These are phyloP conservation scores for Poeciliopsis presidionis DNA, from an alignment of 2,797 vertebrate species.

Conservation along the genomic window DNA sequence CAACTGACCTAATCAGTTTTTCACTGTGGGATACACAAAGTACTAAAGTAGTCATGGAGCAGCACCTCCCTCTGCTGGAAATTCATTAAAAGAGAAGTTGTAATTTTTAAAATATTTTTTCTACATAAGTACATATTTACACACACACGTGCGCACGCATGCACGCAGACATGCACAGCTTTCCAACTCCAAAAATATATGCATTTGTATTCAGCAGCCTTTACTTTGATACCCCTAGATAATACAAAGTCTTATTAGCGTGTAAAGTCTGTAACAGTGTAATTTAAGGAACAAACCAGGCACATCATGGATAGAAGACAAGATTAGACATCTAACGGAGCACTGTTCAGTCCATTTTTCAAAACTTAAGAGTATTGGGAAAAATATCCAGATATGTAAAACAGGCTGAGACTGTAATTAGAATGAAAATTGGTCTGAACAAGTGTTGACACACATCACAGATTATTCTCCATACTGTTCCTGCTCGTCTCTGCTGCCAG, in stretches of 20 bases:
- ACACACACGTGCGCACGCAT: no score
- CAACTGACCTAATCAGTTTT: not conserved
- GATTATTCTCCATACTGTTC: not conserved
- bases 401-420: not conserved
- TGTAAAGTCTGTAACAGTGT: not conserved
- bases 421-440: not conserved
- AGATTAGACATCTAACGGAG: no score
- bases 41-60: slow-evolving; percentile 7
- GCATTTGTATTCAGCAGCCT: not conserved
- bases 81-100: not conserved
- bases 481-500: no score
- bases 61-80: slow-evolving; percentile 54
- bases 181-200: not conserved
- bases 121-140: no score
- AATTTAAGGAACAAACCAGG: not conserved
- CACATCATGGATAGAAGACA: no score
- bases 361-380: not conserved
- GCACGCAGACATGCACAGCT: not conserved
- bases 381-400: not conserved
- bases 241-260: not conserved
- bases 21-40: not conserved
- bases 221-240: not conserved
- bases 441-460: not conserved
- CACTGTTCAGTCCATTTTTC: not conserved
- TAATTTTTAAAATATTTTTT: no score